Conservation (phyloP, 1,140 invertebrate species). For the Pseudomyrmex sp. region DNA sequence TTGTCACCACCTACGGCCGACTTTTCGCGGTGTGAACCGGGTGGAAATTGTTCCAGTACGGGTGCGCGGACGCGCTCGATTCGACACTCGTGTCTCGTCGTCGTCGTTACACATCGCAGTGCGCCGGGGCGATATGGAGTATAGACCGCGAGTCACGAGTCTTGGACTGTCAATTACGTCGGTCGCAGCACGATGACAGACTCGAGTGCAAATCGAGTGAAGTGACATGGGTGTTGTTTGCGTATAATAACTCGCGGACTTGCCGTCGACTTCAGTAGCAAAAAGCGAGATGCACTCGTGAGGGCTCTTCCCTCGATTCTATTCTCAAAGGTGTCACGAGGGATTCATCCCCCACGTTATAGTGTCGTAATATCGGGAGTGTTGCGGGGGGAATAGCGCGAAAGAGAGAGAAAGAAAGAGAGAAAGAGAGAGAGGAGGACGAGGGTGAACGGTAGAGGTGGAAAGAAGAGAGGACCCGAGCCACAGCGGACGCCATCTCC, state of each 20-base stretch:
- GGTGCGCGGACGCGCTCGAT: constrained; percentile 45
- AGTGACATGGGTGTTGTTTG: constrained; percentile 61
- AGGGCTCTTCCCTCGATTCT: constrained; percentile 34
- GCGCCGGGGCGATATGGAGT: constrained; percentile 35
- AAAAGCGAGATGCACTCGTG: constrained; percentile 58
- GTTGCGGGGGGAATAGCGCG: constrained; percentile 45
- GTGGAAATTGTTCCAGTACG: constrained; percentile 56
- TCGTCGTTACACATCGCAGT: constrained; percentile 28
- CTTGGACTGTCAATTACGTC: constrained; percentile 22
- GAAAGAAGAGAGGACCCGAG: constrained; percentile 66
- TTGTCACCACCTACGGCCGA: not conserved
- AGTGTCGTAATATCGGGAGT: constrained; percentile 53
- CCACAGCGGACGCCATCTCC: constrained; percentile 80
- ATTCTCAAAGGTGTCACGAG: constrained; percentile 45
- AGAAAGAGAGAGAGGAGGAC: constrained; percentile 44
- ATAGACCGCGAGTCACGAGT: constrained; percentile 4
- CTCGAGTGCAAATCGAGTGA: constrained; percentile 62
- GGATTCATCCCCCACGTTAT: constrained; percentile 28
- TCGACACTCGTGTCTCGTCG: constrained; percentile 26
- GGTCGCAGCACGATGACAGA: constrained; percentile 32
- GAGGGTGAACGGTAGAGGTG: constrained; percentile 60
- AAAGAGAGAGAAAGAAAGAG: constrained; percentile 52
- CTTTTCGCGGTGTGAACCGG: constrained; percentile 19
- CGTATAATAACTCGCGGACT: constrained; percentile 43
- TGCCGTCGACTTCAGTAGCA: not conserved